Base-by-base conservation (phyloP, 2,888 invertebrate species). In the Tetrapedia diversipes region DNA sequence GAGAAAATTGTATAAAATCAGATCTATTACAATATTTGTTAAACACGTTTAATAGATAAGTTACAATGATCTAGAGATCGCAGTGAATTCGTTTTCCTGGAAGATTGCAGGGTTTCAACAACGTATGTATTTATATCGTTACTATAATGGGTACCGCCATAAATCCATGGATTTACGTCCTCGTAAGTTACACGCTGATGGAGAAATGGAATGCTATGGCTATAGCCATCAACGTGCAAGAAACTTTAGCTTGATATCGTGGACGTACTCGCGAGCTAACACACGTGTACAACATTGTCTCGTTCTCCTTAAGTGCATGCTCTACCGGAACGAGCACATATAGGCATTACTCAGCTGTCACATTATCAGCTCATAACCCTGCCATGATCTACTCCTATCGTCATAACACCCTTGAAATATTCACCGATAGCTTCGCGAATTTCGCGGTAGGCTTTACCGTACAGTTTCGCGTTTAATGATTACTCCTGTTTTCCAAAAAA, bases 301-400 rank as follows among this genome's bases (percentile, higher is more conserved):
- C 37, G n/a, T n/a, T 16, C 57, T n/a, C 37, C 19, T 54, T 24
- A 53, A 61, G 60, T 61, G 68, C 41, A 19, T 14, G 19, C 54
- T 47, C 39, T 39, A 64, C 43, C 45, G 19, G 22, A 37, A 27
- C 43, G 16, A 14, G 22, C 41, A n/a, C n/a, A n/a, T 27, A 47
- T 24, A 39, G 54, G 53, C 60, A 65, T 80, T 77, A 70, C 73
- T 73, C 56, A 61, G 45, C 60, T 80, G 70, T 54, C 56, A 45
- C 57, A 65, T 81, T 80, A 81, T 81, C 80, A 65, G 56, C 64
- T 77, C 72, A 56, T 80, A 74, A 73, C 43, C 64, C 56, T 27
- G 45, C 77, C 67, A 67, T 80, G 60, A 65, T 73, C 66, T 59
- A 27, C 8, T 45, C 16, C 11, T 67, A 67, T 66, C 66, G 22